Conservation (phyloP, 2,113 vertebrate genomes). For the Charadrius vociferus region DNA sequence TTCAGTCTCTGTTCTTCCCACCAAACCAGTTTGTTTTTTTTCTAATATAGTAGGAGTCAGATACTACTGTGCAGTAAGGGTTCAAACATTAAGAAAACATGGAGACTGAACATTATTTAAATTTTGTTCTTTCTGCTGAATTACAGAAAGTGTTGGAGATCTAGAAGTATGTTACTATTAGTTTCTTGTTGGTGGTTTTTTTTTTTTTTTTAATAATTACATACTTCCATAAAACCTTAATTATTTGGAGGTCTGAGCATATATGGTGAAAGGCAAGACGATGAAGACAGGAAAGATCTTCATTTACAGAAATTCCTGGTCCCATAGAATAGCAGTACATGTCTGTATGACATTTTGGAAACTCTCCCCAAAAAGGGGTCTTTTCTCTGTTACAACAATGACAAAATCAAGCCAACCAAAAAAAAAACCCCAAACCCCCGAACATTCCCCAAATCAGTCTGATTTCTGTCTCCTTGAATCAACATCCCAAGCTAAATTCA, state of each 20-base stretch:
- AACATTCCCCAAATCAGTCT: neutral
- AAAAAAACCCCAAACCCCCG: too few relatives aligned
- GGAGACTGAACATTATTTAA: neutral
- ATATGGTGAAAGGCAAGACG: neutral
- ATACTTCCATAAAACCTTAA: neutral
- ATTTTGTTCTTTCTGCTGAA: neutral
- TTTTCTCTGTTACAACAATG: neutral
- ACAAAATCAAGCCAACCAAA: neutral
- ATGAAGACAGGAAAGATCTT: neutral
- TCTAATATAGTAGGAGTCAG: neutral
- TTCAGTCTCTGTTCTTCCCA: neutral
- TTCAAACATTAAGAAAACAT: constrained; percentile 7
- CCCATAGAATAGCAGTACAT: neutral
- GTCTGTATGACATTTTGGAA: neutral
- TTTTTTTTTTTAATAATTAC: too few relatives aligned
- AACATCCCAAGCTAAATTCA: neutral
- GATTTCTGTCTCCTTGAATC: neutral
- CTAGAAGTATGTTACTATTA: neutral
- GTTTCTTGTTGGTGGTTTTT: neutral
- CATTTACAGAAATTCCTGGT: neutral
- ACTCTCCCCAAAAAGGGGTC: neutral
- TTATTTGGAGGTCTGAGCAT: neutral
- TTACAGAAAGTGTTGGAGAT: neutral
- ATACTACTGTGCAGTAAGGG: neutral
- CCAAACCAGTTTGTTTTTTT: constrained; percentile 13